Percentiles rank a stretch among this genome's conserved stretches.
Conservation (phyloP, 2,113 vertebrate genomes). For the Andinoacara biseriatus region DNA sequence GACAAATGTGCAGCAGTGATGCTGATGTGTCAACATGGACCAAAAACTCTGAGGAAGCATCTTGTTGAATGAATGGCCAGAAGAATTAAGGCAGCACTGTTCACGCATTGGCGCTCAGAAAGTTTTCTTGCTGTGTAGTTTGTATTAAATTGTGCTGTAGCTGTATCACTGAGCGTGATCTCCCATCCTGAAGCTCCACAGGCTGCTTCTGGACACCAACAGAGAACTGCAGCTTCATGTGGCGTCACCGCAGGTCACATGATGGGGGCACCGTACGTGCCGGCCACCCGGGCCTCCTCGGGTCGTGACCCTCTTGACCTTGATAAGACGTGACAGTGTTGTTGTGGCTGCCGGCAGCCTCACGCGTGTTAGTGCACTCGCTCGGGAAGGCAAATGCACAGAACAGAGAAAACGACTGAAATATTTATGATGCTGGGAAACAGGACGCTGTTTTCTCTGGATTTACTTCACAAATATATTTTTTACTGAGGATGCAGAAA, state of each 20-base stretch:
- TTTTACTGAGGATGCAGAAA: background rate
- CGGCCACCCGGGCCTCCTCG: background rate
- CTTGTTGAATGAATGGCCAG: background rate
- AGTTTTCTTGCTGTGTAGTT: no score
- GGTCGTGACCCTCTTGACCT: constrained; percentile 41
- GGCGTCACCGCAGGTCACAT: background rate
- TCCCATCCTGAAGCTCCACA: background rate
- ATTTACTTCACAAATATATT: background rate
- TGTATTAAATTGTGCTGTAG: no score
- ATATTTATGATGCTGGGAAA: constrained; percentile 38
- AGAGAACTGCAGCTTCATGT: background rate
- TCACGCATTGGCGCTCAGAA: no score
- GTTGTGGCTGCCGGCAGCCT: background rate
- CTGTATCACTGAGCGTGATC: background rate
- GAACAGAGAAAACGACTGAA: constrained; percentile 6
- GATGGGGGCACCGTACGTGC: background rate
- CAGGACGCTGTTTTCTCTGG: background rate
- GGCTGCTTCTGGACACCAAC: background rate
- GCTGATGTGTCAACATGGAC: background rate
- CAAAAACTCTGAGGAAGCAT: no score
- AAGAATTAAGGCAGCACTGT: background rate
- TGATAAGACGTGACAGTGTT: constrained; percentile 33
- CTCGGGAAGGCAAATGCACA: background rate
- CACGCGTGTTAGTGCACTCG: rapidly evolving
- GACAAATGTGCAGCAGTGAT: background rate